Evolutionary conservation across 2,797 vertebrate species (phyloP).

Genomic region (Pseudochromis fuscus): DNA sequence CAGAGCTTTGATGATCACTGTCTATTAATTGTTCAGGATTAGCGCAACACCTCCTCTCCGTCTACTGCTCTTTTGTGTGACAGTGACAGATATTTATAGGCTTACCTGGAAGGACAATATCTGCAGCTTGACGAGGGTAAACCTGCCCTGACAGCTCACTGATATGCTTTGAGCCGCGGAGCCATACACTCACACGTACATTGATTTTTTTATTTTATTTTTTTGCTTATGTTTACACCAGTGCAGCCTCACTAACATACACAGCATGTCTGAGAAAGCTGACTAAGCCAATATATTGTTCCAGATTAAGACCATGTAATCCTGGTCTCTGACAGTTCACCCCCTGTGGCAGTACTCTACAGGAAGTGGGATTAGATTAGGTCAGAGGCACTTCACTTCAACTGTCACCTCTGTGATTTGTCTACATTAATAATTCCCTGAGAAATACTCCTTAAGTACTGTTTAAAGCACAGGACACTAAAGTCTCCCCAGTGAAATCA

Average conservation of each 20-base stretch:
- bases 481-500: constrained; percentile 50
- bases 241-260: constrained; percentile 35
- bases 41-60: constrained; percentile 39
- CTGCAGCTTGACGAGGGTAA: constrained; percentile 11
- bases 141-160: constrained; percentile 32
- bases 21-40: constrained; percentile 56
- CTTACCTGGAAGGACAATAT: constrained; percentile 38
- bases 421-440: constrained; percentile 58
- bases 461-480: constrained; percentile 46
- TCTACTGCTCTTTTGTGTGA: constrained; percentile 26
- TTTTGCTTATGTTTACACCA: constrained; percentile 44
- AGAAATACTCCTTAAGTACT: constrained; percentile 49
- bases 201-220: constrained; percentile 28
- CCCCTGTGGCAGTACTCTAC: constrained; percentile 55
- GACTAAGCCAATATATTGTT: constrained; percentile 82
- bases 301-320: constrained; percentile 80
- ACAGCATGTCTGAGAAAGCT: constrained; percentile 65
- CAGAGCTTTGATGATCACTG: constrained; percentile 32
- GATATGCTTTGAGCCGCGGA: constrained; percentile 18
- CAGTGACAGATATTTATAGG: constrained; percentile 46
- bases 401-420: constrained; percentile 53
- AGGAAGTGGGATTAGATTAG: constrained; percentile 77
- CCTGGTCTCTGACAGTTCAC: constrained; percentile 73
- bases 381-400: constrained; percentile 61
- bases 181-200: neutral